Conservation (phyloP, 1,140 invertebrate genomes). For the Drosophila bifasciata region DNA sequence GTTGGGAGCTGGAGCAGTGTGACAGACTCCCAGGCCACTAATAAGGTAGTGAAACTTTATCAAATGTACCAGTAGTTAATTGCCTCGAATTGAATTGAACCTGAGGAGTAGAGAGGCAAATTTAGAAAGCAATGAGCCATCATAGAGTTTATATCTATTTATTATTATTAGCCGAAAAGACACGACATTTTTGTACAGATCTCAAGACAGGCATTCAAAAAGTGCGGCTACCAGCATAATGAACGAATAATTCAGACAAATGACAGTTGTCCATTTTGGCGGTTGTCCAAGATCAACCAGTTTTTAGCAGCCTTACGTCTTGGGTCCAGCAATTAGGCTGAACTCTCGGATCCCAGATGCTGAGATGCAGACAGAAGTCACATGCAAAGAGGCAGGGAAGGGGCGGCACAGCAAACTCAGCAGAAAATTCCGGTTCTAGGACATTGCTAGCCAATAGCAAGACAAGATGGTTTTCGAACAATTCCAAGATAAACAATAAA, state of each 20-base stretch:
- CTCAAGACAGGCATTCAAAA: slow-evolving; percentile 45
- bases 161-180: too few species aligned
- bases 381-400: slow-evolving; percentile 10
- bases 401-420: too few species aligned
- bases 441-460: slow-evolving; percentile 40
- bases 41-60: too few species aligned
- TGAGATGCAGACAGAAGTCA: slow-evolving; percentile 71
- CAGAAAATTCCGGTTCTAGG: slow-evolving; percentile 19
- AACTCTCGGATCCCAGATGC: slow-evolving; percentile 38
- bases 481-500: slow-evolving; percentile 9
- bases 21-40: background rate
- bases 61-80: too few species aligned
- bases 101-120: too few species aligned
- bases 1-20: slow-evolving; percentile 1
- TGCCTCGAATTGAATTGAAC: too few species aligned
- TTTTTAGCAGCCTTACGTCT: slow-evolving; percentile 27
- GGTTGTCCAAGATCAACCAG: slow-evolving; percentile 41
- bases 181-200: too few species aligned
- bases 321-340: slow-evolving; percentile 61
- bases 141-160: too few species aligned
- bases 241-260: slow-evolving; percentile 21
- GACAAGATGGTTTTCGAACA: slow-evolving; percentile 24
- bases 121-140: too few species aligned
- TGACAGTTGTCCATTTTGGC: slow-evolving; percentile 38
- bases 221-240: slow-evolving; percentile 14